Evolutionary conservation across 2,888 invertebrate genomes (phyloP).

Genomic region (Coelopa pilipes): DNA sequence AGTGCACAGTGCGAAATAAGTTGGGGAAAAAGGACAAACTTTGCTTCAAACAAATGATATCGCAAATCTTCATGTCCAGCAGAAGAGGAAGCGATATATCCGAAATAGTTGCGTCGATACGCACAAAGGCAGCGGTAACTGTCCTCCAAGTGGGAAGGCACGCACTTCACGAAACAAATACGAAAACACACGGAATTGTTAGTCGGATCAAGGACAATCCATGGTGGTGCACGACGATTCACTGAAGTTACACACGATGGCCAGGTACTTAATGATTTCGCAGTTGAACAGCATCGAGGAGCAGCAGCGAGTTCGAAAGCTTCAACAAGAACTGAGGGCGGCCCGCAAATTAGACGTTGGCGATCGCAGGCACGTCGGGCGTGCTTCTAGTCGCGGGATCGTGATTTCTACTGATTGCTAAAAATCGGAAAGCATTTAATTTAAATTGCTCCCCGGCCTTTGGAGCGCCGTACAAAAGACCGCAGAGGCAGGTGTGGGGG

Average conservation of each 20-base stretch:
- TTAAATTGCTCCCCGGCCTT: constrained; percentile 6
- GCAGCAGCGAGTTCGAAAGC: background rate
- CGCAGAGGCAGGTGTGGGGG: background rate
- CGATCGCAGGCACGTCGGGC: background rate
- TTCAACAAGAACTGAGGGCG: background rate
- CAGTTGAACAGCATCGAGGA: constrained; percentile 43
- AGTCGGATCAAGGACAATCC: background rate
- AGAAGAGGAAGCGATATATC: background rate
- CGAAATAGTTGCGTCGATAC: too few species aligned
- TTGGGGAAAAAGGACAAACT: constrained; percentile 49
- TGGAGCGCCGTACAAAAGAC: background rate
- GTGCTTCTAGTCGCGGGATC: constrained; percentile 25
- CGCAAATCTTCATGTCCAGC: constrained; percentile 54
- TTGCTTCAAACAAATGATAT: constrained; percentile 56
- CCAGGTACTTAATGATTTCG: constrained; percentile 44
- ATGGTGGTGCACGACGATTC: constrained; percentile 16
- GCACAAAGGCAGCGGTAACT: background rate
- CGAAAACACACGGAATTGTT: background rate
- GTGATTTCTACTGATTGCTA: constrained; percentile 49
- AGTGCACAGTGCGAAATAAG: constrained; percentile 17
- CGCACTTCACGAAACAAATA: background rate
- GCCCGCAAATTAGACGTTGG: constrained; percentile 13
- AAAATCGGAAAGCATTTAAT: constrained; percentile 57
- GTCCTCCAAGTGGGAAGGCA: background rate
- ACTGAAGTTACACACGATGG: constrained; percentile 47